Evolutionary conservation across 2,888 invertebrate genomes (phyloP), one percentile per base, ranked within the genome.

Genomic region (Silvanus unidentatus): DNA sequence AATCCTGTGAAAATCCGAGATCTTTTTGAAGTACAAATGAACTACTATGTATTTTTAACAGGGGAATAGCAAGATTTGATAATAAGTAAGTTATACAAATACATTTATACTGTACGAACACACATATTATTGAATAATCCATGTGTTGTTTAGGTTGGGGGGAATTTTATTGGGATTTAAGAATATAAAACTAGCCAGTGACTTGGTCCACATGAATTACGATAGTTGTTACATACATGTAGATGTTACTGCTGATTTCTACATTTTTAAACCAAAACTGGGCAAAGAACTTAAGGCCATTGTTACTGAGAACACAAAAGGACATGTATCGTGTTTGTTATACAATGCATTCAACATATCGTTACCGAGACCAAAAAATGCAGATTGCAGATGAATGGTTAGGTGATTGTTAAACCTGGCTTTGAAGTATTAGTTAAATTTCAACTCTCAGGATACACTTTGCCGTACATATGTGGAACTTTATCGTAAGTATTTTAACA

Each of bases 291-390:
- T 86, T 38, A 77, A 74, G 62, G 86, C 84, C 8, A 64, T 80
- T 52, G 81, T 86, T 1, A 84, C 81, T 62, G 84, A 84, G 64
- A 81, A 79, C 52, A 79, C 79, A 52, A 66, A 71, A 28, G 80
- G 81, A 54, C 83, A 86, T 69, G 70, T 87, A 45, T 82, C 81
- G 2, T 77, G 84, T 51, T 72, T 86, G 41, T 79, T 86, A 0
- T 84, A 86, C 63, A 76, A 80, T 58, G 75, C 78, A 15, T 86
- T 86, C 60, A 85, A 86, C 70, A 81, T 84, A 9, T 82, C 84
- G 2, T 76, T 86, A 37, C 81, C 81, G 32, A 75, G 78, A 57
- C 77, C 78, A 5, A 73, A 74, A 27, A 57, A 62, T 16, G 62
- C 61, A 1, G 15, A 40, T 14, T 59, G 64, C n/a, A n/a, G n/a